Evolutionary conservation across 2,888 invertebrate species (phyloP).

Genomic region (Megalurothrips usitatus): DNA sequence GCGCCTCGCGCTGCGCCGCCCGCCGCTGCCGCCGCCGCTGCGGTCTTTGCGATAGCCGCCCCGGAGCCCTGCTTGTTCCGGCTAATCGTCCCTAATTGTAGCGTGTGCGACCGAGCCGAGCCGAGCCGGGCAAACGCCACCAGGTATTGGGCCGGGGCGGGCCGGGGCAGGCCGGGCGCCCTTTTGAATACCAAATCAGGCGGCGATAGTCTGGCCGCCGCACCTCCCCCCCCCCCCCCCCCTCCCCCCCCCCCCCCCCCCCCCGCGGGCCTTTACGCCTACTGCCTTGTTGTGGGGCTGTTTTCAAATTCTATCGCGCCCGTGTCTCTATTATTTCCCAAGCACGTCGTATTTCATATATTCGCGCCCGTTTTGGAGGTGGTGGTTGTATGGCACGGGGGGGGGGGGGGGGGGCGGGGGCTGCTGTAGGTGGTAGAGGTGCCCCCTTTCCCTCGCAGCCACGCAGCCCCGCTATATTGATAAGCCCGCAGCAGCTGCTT

Average conservation of each 20-base stretch:
- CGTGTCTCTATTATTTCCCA: constrained; percentile 9
- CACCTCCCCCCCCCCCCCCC: too few relatives aligned
- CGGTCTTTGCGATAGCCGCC: neutral
- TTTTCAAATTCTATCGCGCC: constrained; percentile 11
- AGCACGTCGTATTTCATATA: constrained; percentile 25
- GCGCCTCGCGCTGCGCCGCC: neutral
- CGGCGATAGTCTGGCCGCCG: neutral
- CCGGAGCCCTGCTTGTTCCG: neutral
- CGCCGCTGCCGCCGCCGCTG: too few relatives aligned
- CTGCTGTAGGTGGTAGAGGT: too few relatives aligned
- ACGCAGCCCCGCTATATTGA: too few relatives aligned
- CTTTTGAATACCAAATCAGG: constrained; percentile 26
- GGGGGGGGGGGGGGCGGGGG: too few relatives aligned
- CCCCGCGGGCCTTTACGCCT: neutral
- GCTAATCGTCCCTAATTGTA: constrained; percentile 14
- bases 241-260: too few relatives aligned
- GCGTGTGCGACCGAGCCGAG: neutral
- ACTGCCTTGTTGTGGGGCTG: constrained; percentile 4
- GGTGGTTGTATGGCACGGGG: too few relatives aligned
- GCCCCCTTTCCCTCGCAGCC: too few relatives aligned
- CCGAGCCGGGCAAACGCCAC: neutral
- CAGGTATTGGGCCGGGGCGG: neutral
- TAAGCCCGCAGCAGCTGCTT: too few relatives aligned
- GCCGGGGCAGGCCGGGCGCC: neutral
- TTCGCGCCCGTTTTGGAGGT: too few relatives aligned